These are phyloP conservation scores for Daphoenositta chrysoptera DNA, from an alignment of 2,113 vertebrate species.

Conservation along the genomic window DNA sequence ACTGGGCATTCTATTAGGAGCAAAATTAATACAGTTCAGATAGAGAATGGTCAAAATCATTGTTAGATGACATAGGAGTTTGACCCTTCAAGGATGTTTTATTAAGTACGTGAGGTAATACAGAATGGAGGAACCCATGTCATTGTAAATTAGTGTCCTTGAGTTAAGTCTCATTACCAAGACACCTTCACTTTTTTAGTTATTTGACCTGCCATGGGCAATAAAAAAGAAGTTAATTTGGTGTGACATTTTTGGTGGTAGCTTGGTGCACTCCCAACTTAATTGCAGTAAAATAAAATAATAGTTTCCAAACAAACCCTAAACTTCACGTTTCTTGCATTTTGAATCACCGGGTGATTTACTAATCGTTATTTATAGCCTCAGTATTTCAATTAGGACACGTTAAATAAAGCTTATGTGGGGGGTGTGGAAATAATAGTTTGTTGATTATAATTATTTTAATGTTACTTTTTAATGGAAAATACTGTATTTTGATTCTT, in stretches of 20 bases:
- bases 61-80: conserved; percentile 51
- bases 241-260: conserved; percentile 61
- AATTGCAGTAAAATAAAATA: conserved; percentile 41
- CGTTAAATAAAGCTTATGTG: neutral
- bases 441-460: neutral
- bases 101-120: conserved; percentile 34
- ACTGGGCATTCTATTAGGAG: neutral
- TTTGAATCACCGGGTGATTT: neutral
- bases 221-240: conserved; percentile 66
- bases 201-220: conserved; percentile 58
- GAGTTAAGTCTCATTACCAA: conserved; percentile 43
- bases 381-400: neutral
- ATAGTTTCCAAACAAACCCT: neutral
- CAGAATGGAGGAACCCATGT: conserved; percentile 29
- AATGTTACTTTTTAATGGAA: neutral
- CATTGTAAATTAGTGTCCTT: conserved; percentile 58
- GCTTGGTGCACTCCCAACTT: conserved; percentile 28
- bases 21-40: neutral
- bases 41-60: conserved; percentile 14
- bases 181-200: conserved; percentile 50
- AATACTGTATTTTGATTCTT: neutral
- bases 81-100: conserved; percentile 42
- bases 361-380: neutral
- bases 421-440: neutral
- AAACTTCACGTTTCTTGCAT: neutral